These are phyloP conservation scores for Pantelozetes paolii DNA, from an alignment of 2,888 invertebrate species.

Conservation along the genomic window DNA sequence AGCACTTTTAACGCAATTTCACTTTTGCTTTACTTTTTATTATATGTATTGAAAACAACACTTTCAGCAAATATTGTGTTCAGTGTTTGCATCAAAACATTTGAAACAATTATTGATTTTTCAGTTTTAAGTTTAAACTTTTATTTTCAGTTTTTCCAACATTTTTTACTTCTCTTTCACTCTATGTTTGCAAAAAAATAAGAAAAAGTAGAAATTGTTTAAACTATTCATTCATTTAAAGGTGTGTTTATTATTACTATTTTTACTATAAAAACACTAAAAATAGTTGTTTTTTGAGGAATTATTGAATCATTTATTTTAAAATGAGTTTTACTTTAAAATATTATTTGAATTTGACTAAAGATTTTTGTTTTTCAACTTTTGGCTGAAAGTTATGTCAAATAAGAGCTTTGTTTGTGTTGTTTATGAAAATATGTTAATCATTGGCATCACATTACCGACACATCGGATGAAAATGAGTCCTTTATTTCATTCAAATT, in stretches of 20 bases:
- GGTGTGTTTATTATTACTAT: too few species aligned
- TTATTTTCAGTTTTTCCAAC: too few species aligned
- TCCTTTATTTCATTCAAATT: slow-evolving; percentile 31
- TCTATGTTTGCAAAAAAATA: too few species aligned
- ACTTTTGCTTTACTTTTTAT: background rate
- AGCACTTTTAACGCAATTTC: slow-evolving; percentile 21
- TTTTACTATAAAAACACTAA: too few species aligned
- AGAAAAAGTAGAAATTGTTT: too few species aligned
- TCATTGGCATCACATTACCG: slow-evolving; percentile 22
- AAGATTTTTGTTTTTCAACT: too few species aligned
- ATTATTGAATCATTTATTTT: too few species aligned
- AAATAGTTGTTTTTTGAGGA: too few species aligned
- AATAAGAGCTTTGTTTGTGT: background rate
- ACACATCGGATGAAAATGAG: slow-evolving; percentile 31
- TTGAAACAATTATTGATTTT: background rate
- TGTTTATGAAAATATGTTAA: background rate
- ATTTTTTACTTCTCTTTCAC: too few species aligned
- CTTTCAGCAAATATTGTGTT: slow-evolving; percentile 22
- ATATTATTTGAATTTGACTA: too few species aligned
- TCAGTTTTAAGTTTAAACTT: background rate
- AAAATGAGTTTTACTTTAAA: too few species aligned
- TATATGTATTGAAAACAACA: slow-evolving; percentile 17
- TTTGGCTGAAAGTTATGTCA: background rate
- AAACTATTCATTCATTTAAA: too few species aligned
- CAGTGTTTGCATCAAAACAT: background rate